Evolutionary conservation across 2,113 vertebrate genomes (phyloP).

Genomic region (Tragulus kanchil): DNA sequence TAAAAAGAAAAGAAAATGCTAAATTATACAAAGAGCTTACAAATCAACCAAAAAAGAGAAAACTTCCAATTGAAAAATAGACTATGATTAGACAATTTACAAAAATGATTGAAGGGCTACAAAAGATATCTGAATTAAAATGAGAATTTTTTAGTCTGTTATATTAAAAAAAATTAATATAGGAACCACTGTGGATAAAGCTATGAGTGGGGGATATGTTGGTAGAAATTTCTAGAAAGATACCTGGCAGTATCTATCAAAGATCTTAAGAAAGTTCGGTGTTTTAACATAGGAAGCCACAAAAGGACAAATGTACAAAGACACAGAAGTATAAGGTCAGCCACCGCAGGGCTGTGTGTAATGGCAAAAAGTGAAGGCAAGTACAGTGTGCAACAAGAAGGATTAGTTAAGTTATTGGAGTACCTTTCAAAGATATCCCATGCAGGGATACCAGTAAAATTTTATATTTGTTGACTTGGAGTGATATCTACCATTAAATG

Average conservation of each 20-base stretch:
- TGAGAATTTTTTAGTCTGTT: background rate
- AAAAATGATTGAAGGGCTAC: background rate
- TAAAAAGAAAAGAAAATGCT: background rate
- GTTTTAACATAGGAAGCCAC: background rate
- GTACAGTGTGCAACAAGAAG: rapidly evolving
- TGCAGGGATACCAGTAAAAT: too few species aligned
- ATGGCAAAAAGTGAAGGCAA: background rate
- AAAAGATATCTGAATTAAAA: background rate
- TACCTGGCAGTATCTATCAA: background rate
- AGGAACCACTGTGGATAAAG: background rate
- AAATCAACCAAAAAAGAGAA: background rate
- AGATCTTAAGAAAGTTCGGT: background rate
- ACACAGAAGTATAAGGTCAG: background rate
- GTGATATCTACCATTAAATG: background rate
- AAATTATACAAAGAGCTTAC: background rate
- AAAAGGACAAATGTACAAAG: background rate
- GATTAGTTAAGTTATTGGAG: rapidly evolving
- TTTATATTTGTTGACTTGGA: background rate
- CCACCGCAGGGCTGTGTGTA: too few species aligned
- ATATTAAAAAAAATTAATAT: background rate
- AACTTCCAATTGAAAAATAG: background rate
- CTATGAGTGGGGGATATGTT: too few species aligned
- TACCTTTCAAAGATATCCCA: background rate
- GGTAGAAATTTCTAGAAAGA: background rate
- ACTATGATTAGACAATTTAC: background rate